Evolutionary conservation across 1,140 invertebrate genomes (phyloP), one percentile per base, ranked within the genome.

Genomic region (Aphaenogaster floridana): DNA sequence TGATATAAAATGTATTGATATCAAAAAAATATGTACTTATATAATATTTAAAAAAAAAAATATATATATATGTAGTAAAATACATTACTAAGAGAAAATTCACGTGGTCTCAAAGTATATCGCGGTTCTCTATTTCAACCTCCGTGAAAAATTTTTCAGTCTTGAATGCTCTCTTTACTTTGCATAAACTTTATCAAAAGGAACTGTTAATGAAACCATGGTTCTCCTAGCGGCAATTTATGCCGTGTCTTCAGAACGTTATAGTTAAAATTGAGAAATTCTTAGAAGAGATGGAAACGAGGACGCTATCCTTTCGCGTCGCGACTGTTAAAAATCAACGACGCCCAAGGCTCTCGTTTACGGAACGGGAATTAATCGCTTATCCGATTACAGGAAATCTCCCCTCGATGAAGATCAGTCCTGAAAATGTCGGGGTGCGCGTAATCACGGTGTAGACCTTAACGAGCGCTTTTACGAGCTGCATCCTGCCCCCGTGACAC

Each of bases 371-470:
- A 84, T 84, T 84, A 84, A 84, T 84, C 80, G 80, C 69, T 84
- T 84, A 84, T 84, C 80, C 80, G 69, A 74, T 84, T 84, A 84
- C 69, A 45, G 69, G 28, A 76, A 50, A 84, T 84, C 69, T 42
- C n/a, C 9, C n/a, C 80, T 74, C 80, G 69, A 76, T 76, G 80
- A 63, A 84, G 54, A 84, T 84, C 69, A 61, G 69, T 84, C 80
- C 34, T 84, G 80, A 84, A 84, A 84, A 84, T 63, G 80, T 76
- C 69, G 52, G 21, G 68, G 21, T 50, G 39, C 42, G 36, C 80
- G 80, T 84, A 84, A 84, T 84, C 80, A 84, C 80, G 34, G 80
- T 74, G 69, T 84, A 84, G 69, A 84, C 80, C 80, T 84, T 84
- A 84, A 84, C 80, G 80, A 84, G 54, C 69, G 69, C 80, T 84